Evolutionary conservation across 2,113 vertebrate genomes (phyloP).

Genomic region (Sylvietta virens): DNA sequence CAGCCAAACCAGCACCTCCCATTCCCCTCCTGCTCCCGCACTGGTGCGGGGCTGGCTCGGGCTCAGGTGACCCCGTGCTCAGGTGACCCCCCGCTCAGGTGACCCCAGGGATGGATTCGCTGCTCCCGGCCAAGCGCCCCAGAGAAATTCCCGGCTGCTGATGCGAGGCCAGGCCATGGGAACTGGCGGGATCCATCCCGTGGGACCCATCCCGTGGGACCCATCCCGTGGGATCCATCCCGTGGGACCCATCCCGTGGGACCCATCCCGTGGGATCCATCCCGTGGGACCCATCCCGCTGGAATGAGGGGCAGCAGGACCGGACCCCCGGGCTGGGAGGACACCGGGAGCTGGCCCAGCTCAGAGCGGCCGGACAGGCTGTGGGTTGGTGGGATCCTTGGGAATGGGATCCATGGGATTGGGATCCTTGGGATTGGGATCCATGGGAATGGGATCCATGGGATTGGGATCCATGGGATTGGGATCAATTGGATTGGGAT

Average conservation of each 20-base stretch:
- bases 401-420: neutral
- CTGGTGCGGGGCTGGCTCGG: neutral
- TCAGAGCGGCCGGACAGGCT: accelerated
- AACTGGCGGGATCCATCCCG: neutral
- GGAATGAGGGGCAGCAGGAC: too few species aligned
- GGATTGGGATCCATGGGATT: neutral
- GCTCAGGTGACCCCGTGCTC: neutral
- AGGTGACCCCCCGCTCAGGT: neutral
- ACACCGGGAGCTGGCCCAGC: neutral
- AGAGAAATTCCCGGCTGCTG: constrained; percentile 5
- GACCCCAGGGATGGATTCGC: neutral
- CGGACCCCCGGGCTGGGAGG: too few species aligned
- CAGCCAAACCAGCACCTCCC: neutral
- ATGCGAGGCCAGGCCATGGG: constrained; percentile 5
- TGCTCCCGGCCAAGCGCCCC: neutral
- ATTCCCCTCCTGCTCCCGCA: neutral
- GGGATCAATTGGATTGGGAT: neutral
- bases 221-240: too few species aligned
- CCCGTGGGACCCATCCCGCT: too few species aligned
- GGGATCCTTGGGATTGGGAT: neutral
- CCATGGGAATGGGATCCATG: neutral
- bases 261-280: too few species aligned
- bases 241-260: too few species aligned
- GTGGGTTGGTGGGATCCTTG: neutral
- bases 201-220: too few species aligned